A percentile compares a stretch with the other conserved stretches of the same genome.
phyloP scores from a whole-genome alignment of 2,888 invertebrate species.

The Caradrina clavipalpis region DNA sequence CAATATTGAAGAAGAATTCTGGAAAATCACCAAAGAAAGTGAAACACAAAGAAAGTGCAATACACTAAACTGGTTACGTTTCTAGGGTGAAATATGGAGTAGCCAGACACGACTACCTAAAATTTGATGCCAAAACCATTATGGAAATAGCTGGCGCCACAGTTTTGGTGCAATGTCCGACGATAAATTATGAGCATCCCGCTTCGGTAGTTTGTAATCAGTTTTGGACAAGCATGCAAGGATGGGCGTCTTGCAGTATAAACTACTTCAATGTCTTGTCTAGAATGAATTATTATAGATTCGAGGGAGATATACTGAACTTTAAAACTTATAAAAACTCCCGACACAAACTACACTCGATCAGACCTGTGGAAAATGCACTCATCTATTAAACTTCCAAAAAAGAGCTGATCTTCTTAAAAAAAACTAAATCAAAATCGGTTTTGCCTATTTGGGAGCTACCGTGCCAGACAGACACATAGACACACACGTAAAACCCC shows the following conservation, averaged over 20 bases:
- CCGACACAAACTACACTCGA: too few species aligned
- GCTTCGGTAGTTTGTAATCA: slow-evolving; percentile 36
- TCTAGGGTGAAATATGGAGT: slow-evolving; percentile 4
- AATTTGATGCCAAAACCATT: slow-evolving; percentile 23
- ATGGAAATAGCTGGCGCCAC: slow-evolving; percentile 16
- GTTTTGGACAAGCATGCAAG: slow-evolving; percentile 29
- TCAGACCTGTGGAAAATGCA: too few species aligned
- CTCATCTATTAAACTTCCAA: too few species aligned
- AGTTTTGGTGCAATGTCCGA: slow-evolving; percentile 7
- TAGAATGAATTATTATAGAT: slow-evolving; percentile 1
- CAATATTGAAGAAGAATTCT: not conserved
- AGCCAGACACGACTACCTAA: slow-evolving; percentile 1
- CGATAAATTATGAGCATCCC: slow-evolving; percentile 34
- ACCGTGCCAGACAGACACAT: too few species aligned
- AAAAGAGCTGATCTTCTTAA: too few species aligned
- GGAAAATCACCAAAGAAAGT: slow-evolving; percentile 6
- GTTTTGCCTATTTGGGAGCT: too few species aligned
- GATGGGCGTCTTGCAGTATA: slow-evolving; percentile 7
- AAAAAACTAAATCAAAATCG: too few species aligned
- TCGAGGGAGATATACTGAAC: not conserved
- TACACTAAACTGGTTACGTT: not conserved
- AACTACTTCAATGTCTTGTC: not conserved
- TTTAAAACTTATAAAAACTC: too few species aligned
- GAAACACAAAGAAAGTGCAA: too few species aligned
- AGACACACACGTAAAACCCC: too few species aligned